Evolutionary conservation across 1,140 invertebrate species (phyloP).

Genomic region (Drosophila bipectinata): DNA sequence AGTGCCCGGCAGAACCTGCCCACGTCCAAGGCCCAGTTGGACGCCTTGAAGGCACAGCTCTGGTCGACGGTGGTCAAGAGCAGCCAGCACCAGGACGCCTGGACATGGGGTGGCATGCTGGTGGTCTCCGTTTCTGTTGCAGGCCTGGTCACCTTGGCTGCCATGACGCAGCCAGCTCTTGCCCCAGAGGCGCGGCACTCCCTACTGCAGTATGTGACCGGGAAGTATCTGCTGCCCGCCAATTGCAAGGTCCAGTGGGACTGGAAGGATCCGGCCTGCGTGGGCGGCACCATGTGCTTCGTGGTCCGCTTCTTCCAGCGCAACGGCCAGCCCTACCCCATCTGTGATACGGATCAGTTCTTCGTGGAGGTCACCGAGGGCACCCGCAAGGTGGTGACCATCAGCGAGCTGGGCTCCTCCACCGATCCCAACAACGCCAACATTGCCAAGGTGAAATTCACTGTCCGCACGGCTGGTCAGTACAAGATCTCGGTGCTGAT

Average conservation of each 20-base stretch:
- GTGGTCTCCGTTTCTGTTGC: constrained; percentile 93
- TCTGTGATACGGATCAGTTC: constrained; percentile 95
- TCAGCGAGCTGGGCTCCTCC: constrained; percentile 94
- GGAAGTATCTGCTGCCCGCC: constrained; percentile 94
- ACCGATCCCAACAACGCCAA: constrained; percentile 92
- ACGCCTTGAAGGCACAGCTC: constrained; percentile 91
- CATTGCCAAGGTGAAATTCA: constrained; percentile 94
- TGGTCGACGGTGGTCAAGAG: constrained; percentile 94
- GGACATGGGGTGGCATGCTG: constrained; percentile 95
- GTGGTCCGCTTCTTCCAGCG: constrained; percentile 95
- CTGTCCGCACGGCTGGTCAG: constrained; percentile 93
- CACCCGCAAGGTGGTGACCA: constrained; percentile 91
- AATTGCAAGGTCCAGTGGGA: constrained; percentile 92
- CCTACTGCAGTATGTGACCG: constrained; percentile 94
- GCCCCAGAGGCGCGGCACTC: constrained; percentile 94
- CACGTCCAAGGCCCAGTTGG: constrained; percentile 90
- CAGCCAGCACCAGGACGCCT: constrained; percentile 93
- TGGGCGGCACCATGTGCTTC: constrained; percentile 95
- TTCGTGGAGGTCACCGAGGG: constrained; percentile 94
- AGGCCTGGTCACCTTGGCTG: constrained; percentile 92
- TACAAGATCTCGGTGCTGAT: constrained; percentile 94
- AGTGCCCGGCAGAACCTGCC: constrained; percentile 90
- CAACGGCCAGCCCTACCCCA: constrained; percentile 95
- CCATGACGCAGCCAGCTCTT: constrained; percentile 93
- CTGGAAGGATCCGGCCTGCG: constrained; percentile 93